Percentiles rank a stretch among this genome's conserved stretches.
Evolutionary conservation across 2,888 invertebrate genomes (phyloP).

Genomic region (Cecidostiba fungosa): DNA sequence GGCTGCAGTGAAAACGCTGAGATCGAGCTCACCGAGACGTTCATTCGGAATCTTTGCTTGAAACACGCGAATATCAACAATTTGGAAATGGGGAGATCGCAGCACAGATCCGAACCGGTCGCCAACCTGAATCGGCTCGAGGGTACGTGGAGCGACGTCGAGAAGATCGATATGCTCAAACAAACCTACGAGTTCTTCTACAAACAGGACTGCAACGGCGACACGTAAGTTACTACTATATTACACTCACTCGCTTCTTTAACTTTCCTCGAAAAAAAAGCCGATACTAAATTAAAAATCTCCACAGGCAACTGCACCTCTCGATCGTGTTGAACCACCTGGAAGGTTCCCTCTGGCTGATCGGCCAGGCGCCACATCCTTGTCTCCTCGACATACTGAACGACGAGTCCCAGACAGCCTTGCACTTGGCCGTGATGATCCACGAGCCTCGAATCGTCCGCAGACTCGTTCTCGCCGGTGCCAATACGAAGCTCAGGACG

Average conservation of each 20-base stretch:
- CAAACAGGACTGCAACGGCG: slow-evolving; percentile 91
- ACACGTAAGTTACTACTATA: slow-evolving; percentile 88
- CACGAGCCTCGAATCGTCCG: slow-evolving; percentile 88
- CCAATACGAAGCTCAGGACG: slow-evolving; percentile 82
- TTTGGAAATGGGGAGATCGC: slow-evolving; percentile 2
- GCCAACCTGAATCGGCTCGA: slow-evolving; percentile 85
- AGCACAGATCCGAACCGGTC: neutral
- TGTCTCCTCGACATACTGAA: slow-evolving; percentile 90
- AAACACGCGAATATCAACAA: slow-evolving; percentile 37
- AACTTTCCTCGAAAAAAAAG: neutral
- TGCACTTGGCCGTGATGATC: slow-evolving; percentile 93
- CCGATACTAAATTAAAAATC: neutral
- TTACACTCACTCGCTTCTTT: neutral
- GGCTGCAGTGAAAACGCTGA: neutral
- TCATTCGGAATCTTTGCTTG: slow-evolving; percentile 17
- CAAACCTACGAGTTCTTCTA: slow-evolving; percentile 83
- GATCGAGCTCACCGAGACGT: slow-evolving; percentile 13
- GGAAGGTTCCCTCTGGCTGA: slow-evolving; percentile 88
- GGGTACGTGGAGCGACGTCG: slow-evolving; percentile 83
- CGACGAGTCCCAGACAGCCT: slow-evolving; percentile 89
- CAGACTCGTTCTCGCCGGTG: slow-evolving; percentile 90
- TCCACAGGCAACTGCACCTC: slow-evolving; percentile 89
- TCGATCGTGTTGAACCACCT: slow-evolving; percentile 89
- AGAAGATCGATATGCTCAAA: slow-evolving; percentile 80
- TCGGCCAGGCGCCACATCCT: slow-evolving; percentile 89